Evolutionary conservation across 2,113 vertebrate genomes (phyloP).

Genomic region (Macaca mulatta): DNA sequence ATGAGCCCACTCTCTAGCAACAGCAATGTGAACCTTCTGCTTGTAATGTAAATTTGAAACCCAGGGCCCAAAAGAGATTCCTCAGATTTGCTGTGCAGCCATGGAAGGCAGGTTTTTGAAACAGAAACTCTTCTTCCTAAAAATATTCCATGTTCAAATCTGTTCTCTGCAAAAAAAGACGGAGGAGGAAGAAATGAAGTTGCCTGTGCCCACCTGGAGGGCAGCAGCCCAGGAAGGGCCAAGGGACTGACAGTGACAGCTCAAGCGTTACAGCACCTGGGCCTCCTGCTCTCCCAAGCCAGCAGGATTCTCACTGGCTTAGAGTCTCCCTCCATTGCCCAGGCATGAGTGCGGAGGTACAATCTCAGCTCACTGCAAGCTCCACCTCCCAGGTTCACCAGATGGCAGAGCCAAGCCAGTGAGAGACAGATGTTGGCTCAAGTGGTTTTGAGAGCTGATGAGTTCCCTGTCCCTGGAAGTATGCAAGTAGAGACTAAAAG

Average conservation of each 20-base stretch:
- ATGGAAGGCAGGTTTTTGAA: background rate
- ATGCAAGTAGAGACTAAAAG: background rate
- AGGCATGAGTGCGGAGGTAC: too few species aligned
- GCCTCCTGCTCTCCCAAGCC: background rate
- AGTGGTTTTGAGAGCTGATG: background rate
- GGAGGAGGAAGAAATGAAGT: background rate
- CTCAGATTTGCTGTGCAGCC: background rate
- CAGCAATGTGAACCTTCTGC: background rate
- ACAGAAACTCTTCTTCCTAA: background rate
- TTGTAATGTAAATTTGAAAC: background rate
- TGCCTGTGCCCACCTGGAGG: background rate
- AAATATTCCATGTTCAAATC: background rate
- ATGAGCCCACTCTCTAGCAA: background rate
- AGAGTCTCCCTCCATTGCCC: too few species aligned
- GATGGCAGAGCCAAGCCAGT: background rate
- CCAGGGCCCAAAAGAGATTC: background rate
- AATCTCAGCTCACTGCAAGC: too few species aligned
- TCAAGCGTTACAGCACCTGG: accelerated
- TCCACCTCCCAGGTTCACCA: background rate
- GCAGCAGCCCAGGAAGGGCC: background rate
- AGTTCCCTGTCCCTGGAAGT: background rate
- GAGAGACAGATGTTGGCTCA: background rate
- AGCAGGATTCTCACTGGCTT: too few species aligned
- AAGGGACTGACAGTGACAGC: background rate
- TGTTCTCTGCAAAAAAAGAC: background rate